A percentile compares a stretch with the other conserved stretches of the same genome.
These are phyloP conservation scores for Thecophora atra DNA, from an alignment of 2,888 invertebrate genomes.

Conservation along the genomic window DNA sequence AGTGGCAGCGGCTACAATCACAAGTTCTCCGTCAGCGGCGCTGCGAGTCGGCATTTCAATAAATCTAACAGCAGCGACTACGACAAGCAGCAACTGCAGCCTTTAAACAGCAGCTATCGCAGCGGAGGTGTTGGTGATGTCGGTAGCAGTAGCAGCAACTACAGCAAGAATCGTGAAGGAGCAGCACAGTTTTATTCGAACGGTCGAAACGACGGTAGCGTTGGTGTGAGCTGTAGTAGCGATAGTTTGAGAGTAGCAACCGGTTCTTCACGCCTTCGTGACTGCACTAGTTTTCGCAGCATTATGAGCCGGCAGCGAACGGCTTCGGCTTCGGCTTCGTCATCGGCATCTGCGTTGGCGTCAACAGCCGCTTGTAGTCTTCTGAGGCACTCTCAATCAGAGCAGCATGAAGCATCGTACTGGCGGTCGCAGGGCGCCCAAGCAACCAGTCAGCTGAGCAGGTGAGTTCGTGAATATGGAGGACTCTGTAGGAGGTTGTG, in stretches of 20 bases:
- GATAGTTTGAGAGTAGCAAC: conserved; percentile 35
- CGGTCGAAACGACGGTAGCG: conserved; percentile 31
- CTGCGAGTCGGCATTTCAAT: conserved; percentile 17
- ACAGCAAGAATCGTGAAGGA: conserved; percentile 26
- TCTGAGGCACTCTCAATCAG: conserved; percentile 49
- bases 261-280: conserved; percentile 44
- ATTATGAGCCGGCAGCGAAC: conserved; percentile 14
- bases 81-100: conserved; percentile 31
- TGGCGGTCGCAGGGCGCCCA: conserved; percentile 47
- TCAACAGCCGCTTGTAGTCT: conserved; percentile 53
- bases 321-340: conserved; percentile 14
- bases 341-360: conserved; percentile 32
- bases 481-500: neutral
- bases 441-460: conserved; percentile 55
- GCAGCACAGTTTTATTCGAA: conserved; percentile 46
- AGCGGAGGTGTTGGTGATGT: conserved; percentile 36
- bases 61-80: conserved; percentile 28
- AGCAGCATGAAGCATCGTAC: conserved; percentile 47
- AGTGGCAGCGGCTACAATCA: conserved; percentile 48
- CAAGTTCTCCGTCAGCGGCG: conserved; percentile 52
- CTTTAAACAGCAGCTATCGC: conserved; percentile 35
- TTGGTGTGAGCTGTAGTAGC: conserved; percentile 13
- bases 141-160: neutral
- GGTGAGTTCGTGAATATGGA: conserved; percentile 50
- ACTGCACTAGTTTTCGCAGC: conserved; percentile 53